Evolutionary conservation across 2,888 invertebrate species (phyloP), one percentile per base, ranked within the genome.

Genomic region (Strigamia transsilvanica): DNA sequence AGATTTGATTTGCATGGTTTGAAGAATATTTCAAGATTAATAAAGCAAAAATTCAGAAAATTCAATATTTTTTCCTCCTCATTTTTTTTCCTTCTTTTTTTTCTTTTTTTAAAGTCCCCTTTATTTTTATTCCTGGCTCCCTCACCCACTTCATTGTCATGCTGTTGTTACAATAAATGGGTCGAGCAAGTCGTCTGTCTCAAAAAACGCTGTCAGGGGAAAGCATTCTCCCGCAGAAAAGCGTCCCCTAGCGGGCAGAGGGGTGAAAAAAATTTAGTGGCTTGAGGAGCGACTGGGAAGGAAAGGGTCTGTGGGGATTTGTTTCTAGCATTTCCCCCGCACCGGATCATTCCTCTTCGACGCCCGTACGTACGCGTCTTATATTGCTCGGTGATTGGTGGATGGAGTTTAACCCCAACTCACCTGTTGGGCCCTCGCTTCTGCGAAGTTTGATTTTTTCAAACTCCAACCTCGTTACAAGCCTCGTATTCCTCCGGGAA

Each of bases 161-260:
- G 73, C 73, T 73, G 73, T 73, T 73, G 73, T 73, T 73, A 73
- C 73, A 73, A 73, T 73, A 73, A 73, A 73, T 73, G 73, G 73
- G 73, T 27, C 73, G 73, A 73, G 73, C 73, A 73, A 73, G 73
- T 73, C 73, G 73, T 73, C 73, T 73, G 73, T 73, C 73, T 73
- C 73, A 32, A n/a, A 32, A 73, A 73, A 73, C 73, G 73, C 73
- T n/a, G 73, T 73, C 73, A 15, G 32, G 73, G 73, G 73, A 73
- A 73, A 9, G 73, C 73, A 32, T 73, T 73, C 73, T 73, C 73
- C 73, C 73, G 73, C 27, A 13, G 73, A 73, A 32, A 73, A 73
- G 73, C 73, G 73, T 73, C 73, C 73, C 73, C 73, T 73, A 73
- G 73, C 73, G 73, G 73, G 73, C 73, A 12, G 27, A 27, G 73